Evolutionary conservation across 2,888 invertebrate species (phyloP), one percentile per base, ranked within the genome.

Genomic region (Cantharis rustica): DNA sequence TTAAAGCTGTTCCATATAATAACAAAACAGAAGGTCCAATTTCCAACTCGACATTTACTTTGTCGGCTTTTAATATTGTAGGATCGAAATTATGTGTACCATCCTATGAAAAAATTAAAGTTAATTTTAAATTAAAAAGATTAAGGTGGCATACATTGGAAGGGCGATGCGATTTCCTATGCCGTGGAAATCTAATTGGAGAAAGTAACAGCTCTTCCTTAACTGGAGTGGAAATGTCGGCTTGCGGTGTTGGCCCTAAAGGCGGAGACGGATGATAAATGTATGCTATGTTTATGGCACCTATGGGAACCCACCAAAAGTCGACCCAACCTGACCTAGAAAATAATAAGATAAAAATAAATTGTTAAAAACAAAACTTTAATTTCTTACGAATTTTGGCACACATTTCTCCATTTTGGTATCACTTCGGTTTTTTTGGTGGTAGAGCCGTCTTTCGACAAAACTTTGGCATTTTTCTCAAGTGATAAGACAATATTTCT

Each of bases 251-350:
- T 0, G 96, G 96, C 0, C 96, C 96, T 63, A 96, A 87, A 0
- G 96, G 95, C 3, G 98, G 97, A 85, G 95, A 94, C 0, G 98
- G 98, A 88, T 98, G 98, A 87, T 97, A 98, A 16, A 93, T 92
- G 87, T 98, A 98, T 79, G 93, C 93, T 71, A 99, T 96, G 82
- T 95, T 96, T 16, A 98, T 89, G 0, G 97, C 97, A 5, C 97
- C 95, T 79, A 98, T 97, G 0, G 98, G 97, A 7, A 98, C 97
- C 68, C 95, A 95, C 98, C 98, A 98, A 85, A 98, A 98, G 86
- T 98, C 98, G 0, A 98, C 93, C 98, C 98, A 99, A 2, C 98
- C 97, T 47, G 88, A 86, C 78, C 89, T 88, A 78, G 61, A 85
- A 47, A 63, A 16, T 9, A 63, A 62, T 20, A 16, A 11, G n/a